Percentiles rank a stretch among this genome's conserved stretches.
These are phyloP conservation scores for Thoracochromis brauschi DNA, from an alignment of 2,113 vertebrate genomes.

Conservation along the genomic window DNA sequence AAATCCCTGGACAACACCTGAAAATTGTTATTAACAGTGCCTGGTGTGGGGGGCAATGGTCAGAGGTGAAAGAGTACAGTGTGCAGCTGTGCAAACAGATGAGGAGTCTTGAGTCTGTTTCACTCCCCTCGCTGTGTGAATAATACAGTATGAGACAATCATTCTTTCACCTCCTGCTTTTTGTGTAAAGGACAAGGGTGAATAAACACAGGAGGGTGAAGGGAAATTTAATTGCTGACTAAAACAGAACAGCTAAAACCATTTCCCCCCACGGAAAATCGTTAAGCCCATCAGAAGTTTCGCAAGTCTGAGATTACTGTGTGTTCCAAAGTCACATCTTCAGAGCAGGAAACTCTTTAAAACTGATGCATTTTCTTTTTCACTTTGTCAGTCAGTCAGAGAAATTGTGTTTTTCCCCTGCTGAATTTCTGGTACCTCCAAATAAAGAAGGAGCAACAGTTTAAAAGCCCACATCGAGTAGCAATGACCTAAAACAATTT, in stretches of 20 bases:
- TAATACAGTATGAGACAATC: background rate
- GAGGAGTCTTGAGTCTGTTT: conserved; percentile 34
- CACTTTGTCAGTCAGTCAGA: background rate
- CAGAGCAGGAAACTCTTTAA: background rate
- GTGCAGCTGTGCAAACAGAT: conserved; percentile 59
- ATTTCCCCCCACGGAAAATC: background rate
- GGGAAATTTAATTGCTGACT: background rate
- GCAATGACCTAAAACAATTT: background rate
- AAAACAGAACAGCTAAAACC: background rate
- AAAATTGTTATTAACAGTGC: background rate
- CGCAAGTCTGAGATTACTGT: background rate
- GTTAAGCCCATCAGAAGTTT: background rate
- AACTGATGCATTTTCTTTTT: background rate
- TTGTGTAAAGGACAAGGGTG: background rate
- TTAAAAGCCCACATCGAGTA: background rate
- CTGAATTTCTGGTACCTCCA: background rate
- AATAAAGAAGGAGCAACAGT: background rate
- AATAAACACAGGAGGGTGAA: background rate
- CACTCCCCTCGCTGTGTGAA: background rate
- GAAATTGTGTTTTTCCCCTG: background rate
- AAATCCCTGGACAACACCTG: background rate
- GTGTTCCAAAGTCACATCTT: background rate
- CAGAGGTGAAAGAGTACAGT: conserved; percentile 13
- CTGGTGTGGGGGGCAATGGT: conserved; percentile 2
- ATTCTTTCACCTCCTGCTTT: background rate